phyloP scores from a whole-genome alignment of 1,140 invertebrate species.

The Camponotus pennsylvanicus region DNA sequence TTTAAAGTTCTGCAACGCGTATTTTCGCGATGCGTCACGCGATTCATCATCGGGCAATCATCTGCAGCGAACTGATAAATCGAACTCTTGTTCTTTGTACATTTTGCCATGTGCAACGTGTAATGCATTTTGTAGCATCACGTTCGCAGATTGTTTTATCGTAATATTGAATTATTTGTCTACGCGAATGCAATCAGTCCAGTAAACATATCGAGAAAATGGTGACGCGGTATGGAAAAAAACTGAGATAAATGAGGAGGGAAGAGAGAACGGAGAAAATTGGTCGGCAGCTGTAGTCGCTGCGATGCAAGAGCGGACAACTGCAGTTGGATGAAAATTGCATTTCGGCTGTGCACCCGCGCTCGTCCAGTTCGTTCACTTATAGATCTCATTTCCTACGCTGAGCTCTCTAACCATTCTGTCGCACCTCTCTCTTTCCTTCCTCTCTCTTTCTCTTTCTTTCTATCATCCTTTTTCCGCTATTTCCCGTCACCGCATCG shows the following conservation, averaged over 20 bases:
- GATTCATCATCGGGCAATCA: slow-evolving; percentile 48
- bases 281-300: slow-evolving; percentile 34
- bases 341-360: slow-evolving; percentile 66
- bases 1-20: background rate
- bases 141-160: slow-evolving; percentile 32
- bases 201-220: slow-evolving; percentile 70
- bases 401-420: slow-evolving; percentile 40
- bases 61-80: slow-evolving; percentile 44
- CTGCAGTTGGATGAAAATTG: slow-evolving; percentile 74
- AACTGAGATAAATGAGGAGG: background rate
- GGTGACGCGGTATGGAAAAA: slow-evolving; percentile 35
- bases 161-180: slow-evolving; percentile 74
- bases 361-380: slow-evolving; percentile 64
- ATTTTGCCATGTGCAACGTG: background rate
- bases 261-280: slow-evolving; percentile 13
- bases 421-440: slow-evolving; percentile 12
- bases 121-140: slow-evolving; percentile 20
- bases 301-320: slow-evolving; percentile 35
- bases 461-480: background rate
- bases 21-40: slow-evolving; percentile 17
- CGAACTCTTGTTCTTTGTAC: background rate
- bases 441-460: background rate
- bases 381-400: slow-evolving; percentile 77
- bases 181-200: slow-evolving; percentile 75
- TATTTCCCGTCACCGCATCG: slow-evolving; percentile 6